These are phyloP conservation scores for Drosophila arawakana DNA, from an alignment of 1,140 invertebrate species.

Conservation along the genomic window DNA sequence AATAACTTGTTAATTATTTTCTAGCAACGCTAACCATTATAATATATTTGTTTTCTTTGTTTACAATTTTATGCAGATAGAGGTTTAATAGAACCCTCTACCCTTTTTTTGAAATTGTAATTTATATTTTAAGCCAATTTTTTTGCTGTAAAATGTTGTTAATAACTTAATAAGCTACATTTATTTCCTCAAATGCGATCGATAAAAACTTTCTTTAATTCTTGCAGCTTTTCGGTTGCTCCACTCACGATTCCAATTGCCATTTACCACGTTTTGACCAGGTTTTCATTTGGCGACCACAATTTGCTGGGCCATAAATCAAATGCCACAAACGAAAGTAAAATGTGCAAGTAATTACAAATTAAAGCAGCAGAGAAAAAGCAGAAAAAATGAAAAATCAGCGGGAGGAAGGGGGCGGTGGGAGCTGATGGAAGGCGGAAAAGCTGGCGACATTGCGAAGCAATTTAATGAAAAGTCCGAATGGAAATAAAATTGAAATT, in stretches of 20 bases:
- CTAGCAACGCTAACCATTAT: too few species aligned
- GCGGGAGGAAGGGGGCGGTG: neutral
- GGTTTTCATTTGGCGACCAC: conserved; percentile 50
- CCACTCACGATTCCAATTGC: conserved; percentile 73
- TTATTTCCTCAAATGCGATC: conserved; percentile 13
- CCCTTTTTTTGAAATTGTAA: too few species aligned
- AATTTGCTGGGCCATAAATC: conserved; percentile 70
- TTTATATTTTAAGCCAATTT: neutral
- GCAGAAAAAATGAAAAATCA: conserved; percentile 13
- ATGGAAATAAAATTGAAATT: conserved; percentile 76
- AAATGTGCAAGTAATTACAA: conserved; percentile 78
- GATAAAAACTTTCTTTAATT: conserved; percentile 42
- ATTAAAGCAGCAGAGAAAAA: conserved; percentile 57
- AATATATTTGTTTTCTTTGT: too few species aligned
- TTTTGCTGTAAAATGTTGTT: neutral
- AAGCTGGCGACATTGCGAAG: conserved; percentile 66
- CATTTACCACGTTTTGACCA: conserved; percentile 60
- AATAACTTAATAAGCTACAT: neutral
- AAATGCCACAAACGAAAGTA: conserved; percentile 76
- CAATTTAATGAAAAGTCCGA: conserved; percentile 79
- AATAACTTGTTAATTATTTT: too few species aligned
- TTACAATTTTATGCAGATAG: too few species aligned
- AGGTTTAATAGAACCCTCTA: too few species aligned
- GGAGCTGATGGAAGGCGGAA: conserved; percentile 23
- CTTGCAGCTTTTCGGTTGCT: conserved; percentile 46